A percentile compares a stretch with the other conserved stretches of the same genome.
phyloP scores from a whole-genome alignment of 2,113 vertebrate species.

The Aepyceros melampus region DNA sequence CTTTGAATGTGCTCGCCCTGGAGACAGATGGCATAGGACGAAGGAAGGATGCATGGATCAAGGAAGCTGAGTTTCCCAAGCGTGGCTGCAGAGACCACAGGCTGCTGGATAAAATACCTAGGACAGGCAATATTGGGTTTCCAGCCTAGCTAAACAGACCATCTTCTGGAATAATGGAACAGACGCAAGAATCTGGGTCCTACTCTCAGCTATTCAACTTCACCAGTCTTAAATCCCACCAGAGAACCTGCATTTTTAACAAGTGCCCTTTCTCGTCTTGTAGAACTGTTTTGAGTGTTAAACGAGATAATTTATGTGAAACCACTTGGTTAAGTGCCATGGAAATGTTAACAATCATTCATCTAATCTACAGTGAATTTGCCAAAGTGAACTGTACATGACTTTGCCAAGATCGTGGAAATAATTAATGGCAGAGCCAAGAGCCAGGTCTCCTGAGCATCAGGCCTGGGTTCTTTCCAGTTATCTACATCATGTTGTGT shows the following conservation, averaged over 20 bases:
- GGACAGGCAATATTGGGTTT: rapidly evolving
- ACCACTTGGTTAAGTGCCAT: background rate
- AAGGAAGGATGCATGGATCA: background rate
- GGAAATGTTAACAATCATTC: background rate
- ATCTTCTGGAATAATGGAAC: too few species aligned
- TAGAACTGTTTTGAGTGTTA: background rate
- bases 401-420: background rate
- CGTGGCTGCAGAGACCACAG: background rate
- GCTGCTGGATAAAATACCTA: rapidly evolving
- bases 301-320: background rate
- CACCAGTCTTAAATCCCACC: background rate
- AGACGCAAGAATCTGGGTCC: background rate
- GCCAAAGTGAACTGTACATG: background rate
- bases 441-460: background rate
- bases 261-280: background rate
- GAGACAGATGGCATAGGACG: rapidly evolving
- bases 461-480: background rate
- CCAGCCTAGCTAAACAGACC: background rate
- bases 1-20: rapidly evolving
- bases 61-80: background rate
- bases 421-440: background rate
- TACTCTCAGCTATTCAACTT: rapidly evolving
- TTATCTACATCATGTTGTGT: rapidly evolving
- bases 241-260: background rate
- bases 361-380: background rate